Base-by-base conservation (phyloP, 92 coral and sea anemone species). In the Palythoa grandiflora region DNA sequence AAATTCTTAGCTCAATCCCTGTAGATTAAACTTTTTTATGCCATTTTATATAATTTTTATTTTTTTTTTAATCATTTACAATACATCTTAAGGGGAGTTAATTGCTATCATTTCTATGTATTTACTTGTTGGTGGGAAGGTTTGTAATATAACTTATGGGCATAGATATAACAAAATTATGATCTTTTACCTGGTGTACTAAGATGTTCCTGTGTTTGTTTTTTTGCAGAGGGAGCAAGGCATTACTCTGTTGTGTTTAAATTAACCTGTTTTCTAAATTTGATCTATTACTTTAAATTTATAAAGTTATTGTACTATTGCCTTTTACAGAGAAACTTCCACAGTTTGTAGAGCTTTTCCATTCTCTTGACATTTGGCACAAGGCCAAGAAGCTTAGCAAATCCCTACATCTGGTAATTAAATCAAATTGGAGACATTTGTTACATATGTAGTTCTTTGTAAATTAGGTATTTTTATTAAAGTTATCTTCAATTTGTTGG, bases 281-380 rank as follows among this genome's bases (percentile, higher is more conserved):
- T 60, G n/a, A 60, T 13, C 28, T 20, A 60, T 60, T 16, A 20
- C 68, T 13, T 60, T 13, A 60, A 60, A 60, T 11, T 9, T 60
- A 4, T 60, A 60, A 13, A 60, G 68, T 60, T 60, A 60, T 60
- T 60, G 68, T 15, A 13, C 20, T 61, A n/a, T 2, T 61, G 70
- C 28, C 28, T n/a, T n/a, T 85, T 84, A 21, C 73, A 80, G 90
- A 66, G 51, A 83, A 63, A 78, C 71, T 78, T 78, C 94, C 94
- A 54, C 87, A 73, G 15, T 84, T 89, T 75, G 39, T 48, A 21
- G 70, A 92, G 74, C 17, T 92, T 2, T 89, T 92, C 88, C 92
- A 89, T 71, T 81, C 90, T 11, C 85, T 89, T 21, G 94, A 89
- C 83, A 89, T 89, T 40, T 92, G 94, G 92, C 91, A 92, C 83